These are phyloP conservation scores for Biston stratarius DNA, from an alignment of 2,888 invertebrate genomes.

Conservation along the genomic window DNA sequence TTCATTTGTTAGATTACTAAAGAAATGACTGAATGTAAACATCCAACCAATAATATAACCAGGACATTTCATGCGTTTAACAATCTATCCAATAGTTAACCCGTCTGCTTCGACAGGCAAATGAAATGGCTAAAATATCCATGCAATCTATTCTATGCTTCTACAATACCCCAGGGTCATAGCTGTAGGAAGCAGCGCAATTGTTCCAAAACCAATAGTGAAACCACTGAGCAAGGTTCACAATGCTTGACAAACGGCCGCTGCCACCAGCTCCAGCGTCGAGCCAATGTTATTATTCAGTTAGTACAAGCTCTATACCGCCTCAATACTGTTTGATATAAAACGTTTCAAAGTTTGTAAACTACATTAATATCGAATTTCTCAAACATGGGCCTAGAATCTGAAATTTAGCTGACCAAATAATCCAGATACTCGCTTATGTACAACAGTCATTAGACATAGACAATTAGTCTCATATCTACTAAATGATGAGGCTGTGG, in stretches of 20 bases:
- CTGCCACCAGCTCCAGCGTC: constrained; percentile 42
- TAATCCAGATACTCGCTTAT: not conserved
- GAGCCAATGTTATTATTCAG: constrained; percentile 58
- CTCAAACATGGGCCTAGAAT: constrained; percentile 27
- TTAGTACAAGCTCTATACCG: constrained; percentile 40
- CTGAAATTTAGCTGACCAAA: constrained; percentile 22
- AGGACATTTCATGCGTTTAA: constrained; percentile 38
- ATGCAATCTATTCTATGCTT: constrained; percentile 48
- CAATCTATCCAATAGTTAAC: constrained; percentile 29
- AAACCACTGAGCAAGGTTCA: constrained; percentile 51
- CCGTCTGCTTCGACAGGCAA: constrained; percentile 28
- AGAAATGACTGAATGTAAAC: constrained; percentile 15
- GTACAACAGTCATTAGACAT: constrained; percentile 16
- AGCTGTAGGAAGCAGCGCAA: constrained; percentile 52
- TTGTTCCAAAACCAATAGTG: constrained; percentile 64
- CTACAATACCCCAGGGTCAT: constrained; percentile 58
- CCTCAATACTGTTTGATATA: constrained; percentile 44
- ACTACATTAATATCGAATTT: constrained; percentile 39
- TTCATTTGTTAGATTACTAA: constrained; percentile 6
- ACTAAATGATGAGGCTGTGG: constrained; percentile 13
- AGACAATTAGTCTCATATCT: constrained; percentile 20
- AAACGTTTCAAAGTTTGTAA: constrained; percentile 44
- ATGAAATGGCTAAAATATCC: constrained; percentile 43
- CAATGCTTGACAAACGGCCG: constrained; percentile 48
- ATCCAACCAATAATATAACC: constrained; percentile 9